Evolutionary conservation across 2,113 vertebrate species (phyloP), one percentile per base, ranked within the genome.

Genomic region (Peromyscus maniculatus): DNA sequence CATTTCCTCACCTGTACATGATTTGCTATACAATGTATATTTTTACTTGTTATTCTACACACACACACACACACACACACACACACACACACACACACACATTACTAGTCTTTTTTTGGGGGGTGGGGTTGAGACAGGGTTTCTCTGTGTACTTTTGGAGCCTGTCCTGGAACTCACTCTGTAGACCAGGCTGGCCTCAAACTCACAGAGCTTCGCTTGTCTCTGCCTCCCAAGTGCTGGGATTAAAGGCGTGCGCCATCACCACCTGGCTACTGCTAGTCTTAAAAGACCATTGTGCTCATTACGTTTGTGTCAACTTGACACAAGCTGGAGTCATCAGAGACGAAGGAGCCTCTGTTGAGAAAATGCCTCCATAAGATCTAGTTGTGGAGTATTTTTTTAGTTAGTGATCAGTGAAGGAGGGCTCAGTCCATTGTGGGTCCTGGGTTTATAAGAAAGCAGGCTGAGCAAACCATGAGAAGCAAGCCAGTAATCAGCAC

Each of bases 1-100:
- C 49, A 75, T 80, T 95, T n/a, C 43, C 59, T 97, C 66, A 62
- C 52, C 49, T 59, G 69, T 69, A 71, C 31, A 83, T 49, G 39
- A 55, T 59, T 67, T 94, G 8, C 36, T 75, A 36, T 72, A 80
- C 72, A 22, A 67, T 89, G 62, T 59, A 46, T 59, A 49, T 67
- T 52, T 21, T 87, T 28, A n/a, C 62, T 69, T 88, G 87, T 57
- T 88, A 69, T 87, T 21, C 6, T n/a, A 79, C 15, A 79, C 46
- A 79, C 28, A 28, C 39, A 84, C 36, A 74, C 83, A 55, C 36
- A 74, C 46, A 78, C 46, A 78, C 28, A 78, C 46, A 79, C 28
- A 24, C 9, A 59, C 16, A 80, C 17, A 28, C 39, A 84, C 83
- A 55, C 36, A 74, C 46, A 78, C 46, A 79, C 28, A 79, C 46